A percentile compares a stretch with the other conserved stretches of the same genome.
These are phyloP conservation scores for Drepana arcuata DNA, from an alignment of 1,140 invertebrate genomes.

Conservation along the genomic window DNA sequence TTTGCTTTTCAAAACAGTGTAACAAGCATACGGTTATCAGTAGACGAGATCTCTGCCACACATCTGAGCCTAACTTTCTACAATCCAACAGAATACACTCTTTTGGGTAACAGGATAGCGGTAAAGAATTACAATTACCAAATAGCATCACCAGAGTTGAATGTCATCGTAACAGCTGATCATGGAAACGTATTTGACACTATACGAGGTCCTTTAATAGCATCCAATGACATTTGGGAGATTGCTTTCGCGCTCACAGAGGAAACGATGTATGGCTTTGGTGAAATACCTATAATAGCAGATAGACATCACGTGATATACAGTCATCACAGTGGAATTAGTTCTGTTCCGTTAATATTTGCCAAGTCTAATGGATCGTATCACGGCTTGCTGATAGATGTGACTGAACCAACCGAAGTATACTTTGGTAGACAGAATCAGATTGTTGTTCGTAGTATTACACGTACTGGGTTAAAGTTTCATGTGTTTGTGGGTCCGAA, in stretches of 20 bases:
- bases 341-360: slow-evolving; percentile 47
- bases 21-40: slow-evolving; percentile 26
- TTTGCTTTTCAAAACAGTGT: slow-evolving; percentile 32
- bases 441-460: slow-evolving; percentile 44
- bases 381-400: slow-evolving; percentile 46
- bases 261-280: slow-evolving; percentile 49
- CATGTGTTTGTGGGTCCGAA: slow-evolving; percentile 53
- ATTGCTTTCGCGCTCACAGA: slow-evolving; percentile 48
- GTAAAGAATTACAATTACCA: slow-evolving; percentile 37
- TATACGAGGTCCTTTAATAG: slow-evolving; percentile 46
- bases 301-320: slow-evolving; percentile 44
- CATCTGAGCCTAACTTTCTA: slow-evolving; percentile 45
- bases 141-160: slow-evolving; percentile 41
- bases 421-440: slow-evolving; percentile 28
- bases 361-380: slow-evolving; percentile 36
- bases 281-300: slow-evolving; percentile 40
- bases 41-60: slow-evolving; percentile 41
- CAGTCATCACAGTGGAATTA: slow-evolving; percentile 27
- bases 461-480: slow-evolving; percentile 34
- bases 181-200: slow-evolving; percentile 46
- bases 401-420: slow-evolving; percentile 39
- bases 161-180: slow-evolving; percentile 27
- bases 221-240: slow-evolving; percentile 58
- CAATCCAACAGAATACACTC: slow-evolving; percentile 15
- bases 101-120: slow-evolving; percentile 25